Evolutionary conservation across 2,113 vertebrate species (phyloP).

Genomic region (Candoia aspera): DNA sequence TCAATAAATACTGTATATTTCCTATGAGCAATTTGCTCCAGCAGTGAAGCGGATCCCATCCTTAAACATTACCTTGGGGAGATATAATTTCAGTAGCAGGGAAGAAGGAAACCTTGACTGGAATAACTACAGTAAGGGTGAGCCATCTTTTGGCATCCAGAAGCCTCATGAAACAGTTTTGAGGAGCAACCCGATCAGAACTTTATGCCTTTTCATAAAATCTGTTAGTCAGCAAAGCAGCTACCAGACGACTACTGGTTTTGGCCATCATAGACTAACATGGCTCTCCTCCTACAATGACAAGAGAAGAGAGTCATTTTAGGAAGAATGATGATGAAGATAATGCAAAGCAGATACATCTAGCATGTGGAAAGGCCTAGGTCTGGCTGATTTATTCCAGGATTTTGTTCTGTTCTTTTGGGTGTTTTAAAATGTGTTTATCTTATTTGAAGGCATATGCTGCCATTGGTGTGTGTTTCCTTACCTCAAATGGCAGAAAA

Average conservation of each 20-base stretch:
- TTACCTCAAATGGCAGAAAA: neutral
- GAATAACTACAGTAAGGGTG: neutral
- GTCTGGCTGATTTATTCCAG: neutral
- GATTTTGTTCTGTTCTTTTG: neutral
- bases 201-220: neutral
- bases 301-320: too few species aligned
- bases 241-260: neutral
- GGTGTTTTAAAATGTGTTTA: neutral
- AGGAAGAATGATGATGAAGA: too few species aligned
- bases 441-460: neutral
- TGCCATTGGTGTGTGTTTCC: neutral
- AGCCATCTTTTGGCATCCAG: neutral
- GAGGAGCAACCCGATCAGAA: neutral
- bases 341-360: neutral
- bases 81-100: slow-evolving; percentile 17
- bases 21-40: slow-evolving; percentile 55
- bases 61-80: neutral
- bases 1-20: slow-evolving; percentile 64
- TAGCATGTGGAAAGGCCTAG: neutral
- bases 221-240: neutral
- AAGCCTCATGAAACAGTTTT: neutral
- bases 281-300: too few species aligned
- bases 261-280: neutral
- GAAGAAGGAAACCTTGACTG: neutral
- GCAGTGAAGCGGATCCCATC: slow-evolving; percentile 39